Evolutionary conservation across 1,140 invertebrate genomes (phyloP).

Genomic region (Hestina assimilis): DNA sequence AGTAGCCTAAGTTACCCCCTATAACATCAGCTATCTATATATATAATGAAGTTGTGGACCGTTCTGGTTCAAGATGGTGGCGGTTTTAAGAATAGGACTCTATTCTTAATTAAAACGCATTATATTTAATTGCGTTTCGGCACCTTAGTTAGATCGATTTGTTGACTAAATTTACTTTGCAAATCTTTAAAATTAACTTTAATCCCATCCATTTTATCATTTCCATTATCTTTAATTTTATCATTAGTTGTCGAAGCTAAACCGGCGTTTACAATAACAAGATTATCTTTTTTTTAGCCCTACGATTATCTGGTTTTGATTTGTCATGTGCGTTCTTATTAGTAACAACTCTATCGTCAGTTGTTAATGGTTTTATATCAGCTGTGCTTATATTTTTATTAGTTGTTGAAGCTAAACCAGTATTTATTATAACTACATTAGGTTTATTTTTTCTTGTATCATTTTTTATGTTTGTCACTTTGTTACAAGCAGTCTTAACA

Average conservation of each 20-base stretch:
- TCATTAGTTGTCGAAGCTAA: conserved; percentile 14
- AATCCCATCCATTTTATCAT: neutral
- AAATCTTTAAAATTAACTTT: conserved; percentile 21
- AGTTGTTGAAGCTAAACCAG: conserved; percentile 84
- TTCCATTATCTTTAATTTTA: conserved; percentile 2
- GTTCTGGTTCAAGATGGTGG: no score
- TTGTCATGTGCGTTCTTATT: conserved; percentile 7
- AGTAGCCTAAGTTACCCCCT: no score
- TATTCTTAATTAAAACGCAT: neutral
- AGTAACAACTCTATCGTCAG: neutral
- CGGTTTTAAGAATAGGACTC: no score
- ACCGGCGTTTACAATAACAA: conserved; percentile 10
- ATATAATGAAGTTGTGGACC: no score
- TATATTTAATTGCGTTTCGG: neutral
- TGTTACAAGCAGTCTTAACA: conserved; percentile 9
- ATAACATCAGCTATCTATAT: no score
- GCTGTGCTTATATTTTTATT: conserved; percentile 72
- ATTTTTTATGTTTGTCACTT: neutral
- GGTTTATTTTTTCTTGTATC: conserved; percentile 32
- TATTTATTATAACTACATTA: conserved; percentile 81
- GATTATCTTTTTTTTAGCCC: conserved; percentile 5
- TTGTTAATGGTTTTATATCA: conserved; percentile 14
- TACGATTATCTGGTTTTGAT: conserved; percentile 3
- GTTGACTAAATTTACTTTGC: conserved; percentile 20
- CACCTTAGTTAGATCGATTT: neutral